Base-by-base conservation (phyloP, 1,140 invertebrate genomes). In the Ectropis grisescens region DNA sequence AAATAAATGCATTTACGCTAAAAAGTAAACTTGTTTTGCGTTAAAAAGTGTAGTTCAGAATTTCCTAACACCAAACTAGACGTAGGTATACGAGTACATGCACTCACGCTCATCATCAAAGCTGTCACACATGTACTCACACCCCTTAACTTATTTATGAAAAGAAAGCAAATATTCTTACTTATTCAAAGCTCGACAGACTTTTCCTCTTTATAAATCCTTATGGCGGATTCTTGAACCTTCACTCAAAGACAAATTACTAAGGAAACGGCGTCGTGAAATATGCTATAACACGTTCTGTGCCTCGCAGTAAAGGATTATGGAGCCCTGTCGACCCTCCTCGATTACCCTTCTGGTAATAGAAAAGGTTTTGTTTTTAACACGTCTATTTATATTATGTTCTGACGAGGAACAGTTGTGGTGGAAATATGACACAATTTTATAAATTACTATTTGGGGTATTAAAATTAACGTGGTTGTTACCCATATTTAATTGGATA, bases 241-340 rank as follows among this genome's bases (percentile, higher is more conserved):
- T 42, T 29, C 10, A 37, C 35, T 41, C 11, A 12, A 35, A 48
- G 41, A 55, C 31, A 54, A 54, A 58, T 56, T 60, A 57, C 57
- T 52, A 29, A 47, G 47, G 48, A 57, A 55, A 50, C 41, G 44
- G 34, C 39, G 33, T 39, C 41, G 29, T 37, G 42, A 42, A 49
- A 55, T 47, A 52, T 44, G 55, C 54, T 47, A 41, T 47, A 51
- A 58, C 41, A 47, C 33, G 47, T 56, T 52, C 52, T 41, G 48
- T 46, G 47, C 36, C 52, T 52, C 49, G 41, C 52, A 45, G 47
- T 44, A 44, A 58, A 56, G 47, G 57, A 55, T 58, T 53, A 58
- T 54, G 36, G 28, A 37, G 19, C 19, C 28, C 28, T 43, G 43
- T 33, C 25, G 27, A 26, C 27, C 40, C 22, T 24, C 29, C 19